Evolutionary conservation across 2,113 vertebrate species (phyloP).

Genomic region (Garra rufa): DNA sequence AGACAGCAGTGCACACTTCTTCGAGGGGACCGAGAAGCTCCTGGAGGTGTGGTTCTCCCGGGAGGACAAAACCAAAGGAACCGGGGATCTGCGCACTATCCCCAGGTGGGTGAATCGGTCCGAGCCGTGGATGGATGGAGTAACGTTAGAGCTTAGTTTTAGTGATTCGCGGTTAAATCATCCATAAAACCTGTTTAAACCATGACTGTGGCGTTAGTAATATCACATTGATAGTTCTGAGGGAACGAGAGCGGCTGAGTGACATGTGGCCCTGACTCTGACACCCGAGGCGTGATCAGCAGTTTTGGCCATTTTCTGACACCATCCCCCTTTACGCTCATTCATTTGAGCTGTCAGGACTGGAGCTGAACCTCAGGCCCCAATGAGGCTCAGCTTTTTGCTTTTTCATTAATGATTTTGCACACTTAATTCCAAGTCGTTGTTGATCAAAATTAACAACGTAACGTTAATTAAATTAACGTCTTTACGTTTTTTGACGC

Average conservation of each 20-base stretch:
- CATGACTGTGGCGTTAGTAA: not conserved
- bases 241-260: not conserved
- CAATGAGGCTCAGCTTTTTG: not conserved
- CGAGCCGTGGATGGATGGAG: too few relatives aligned
- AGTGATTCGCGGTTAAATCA: not conserved
- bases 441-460: not conserved
- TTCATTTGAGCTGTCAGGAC: constrained; percentile 43
- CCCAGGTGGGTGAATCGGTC: constrained; percentile 92
- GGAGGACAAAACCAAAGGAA: constrained; percentile 92
- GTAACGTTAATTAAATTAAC: not conserved
- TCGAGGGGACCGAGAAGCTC: constrained; percentile 98
- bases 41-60: constrained; percentile 98
- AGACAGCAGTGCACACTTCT: constrained; percentile 99
- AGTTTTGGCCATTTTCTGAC: not conserved
- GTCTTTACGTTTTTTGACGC: not conserved
- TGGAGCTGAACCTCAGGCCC: not conserved
- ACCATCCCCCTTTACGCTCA: constrained; percentile 29
- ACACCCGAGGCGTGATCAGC: not conserved
- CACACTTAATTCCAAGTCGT: not conserved
- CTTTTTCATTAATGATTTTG: too few relatives aligned
- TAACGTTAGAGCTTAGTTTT: too few relatives aligned
- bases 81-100: constrained; percentile 95
- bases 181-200: not conserved
- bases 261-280: constrained; percentile 18
- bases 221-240: not conserved